These are phyloP conservation scores for Sitodiplosis mosellana DNA, from an alignment of 1,140 invertebrate genomes.

Conservation along the genomic window DNA sequence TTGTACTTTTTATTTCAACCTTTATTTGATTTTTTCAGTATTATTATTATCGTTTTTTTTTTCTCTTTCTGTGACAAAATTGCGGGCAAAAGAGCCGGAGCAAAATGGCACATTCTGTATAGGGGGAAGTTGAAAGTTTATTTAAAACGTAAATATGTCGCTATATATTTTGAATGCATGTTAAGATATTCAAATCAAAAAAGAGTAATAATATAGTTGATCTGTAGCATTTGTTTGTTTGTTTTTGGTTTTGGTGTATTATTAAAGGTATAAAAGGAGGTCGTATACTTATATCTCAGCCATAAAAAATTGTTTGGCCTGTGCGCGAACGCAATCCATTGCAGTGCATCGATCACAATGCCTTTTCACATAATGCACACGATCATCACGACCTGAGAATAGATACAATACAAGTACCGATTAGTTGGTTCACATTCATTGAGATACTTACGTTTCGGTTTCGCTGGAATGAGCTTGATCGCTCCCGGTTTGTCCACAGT, in stretches of 20 bases:
- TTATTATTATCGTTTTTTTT: too few species aligned
- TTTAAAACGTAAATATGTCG: too few species aligned
- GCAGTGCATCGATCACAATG: not conserved
- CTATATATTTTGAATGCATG: too few species aligned
- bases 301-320: too few species aligned
- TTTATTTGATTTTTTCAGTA: not conserved
- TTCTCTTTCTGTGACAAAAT: too few species aligned
- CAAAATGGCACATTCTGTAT: not conserved
- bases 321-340: not conserved
- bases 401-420: not conserved
- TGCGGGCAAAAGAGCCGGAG: not conserved
- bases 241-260: too few species aligned
- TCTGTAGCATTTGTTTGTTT: too few species aligned
- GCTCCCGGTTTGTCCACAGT: slow-evolving; percentile 48
- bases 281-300: too few species aligned
- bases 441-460: slow-evolving; percentile 71
- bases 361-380: not conserved
- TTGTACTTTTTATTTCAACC: not conserved
- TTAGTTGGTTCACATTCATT: not conserved
- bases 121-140: not conserved
- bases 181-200: too few species aligned
- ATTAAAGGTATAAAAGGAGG: too few species aligned
- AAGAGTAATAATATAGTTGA: too few species aligned
- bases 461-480: slow-evolving; percentile 69
- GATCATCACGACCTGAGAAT: not conserved